Evolutionary conservation across 2,888 invertebrate genomes (phyloP).

Genomic region (Ornithoptera alexandrae): DNA sequence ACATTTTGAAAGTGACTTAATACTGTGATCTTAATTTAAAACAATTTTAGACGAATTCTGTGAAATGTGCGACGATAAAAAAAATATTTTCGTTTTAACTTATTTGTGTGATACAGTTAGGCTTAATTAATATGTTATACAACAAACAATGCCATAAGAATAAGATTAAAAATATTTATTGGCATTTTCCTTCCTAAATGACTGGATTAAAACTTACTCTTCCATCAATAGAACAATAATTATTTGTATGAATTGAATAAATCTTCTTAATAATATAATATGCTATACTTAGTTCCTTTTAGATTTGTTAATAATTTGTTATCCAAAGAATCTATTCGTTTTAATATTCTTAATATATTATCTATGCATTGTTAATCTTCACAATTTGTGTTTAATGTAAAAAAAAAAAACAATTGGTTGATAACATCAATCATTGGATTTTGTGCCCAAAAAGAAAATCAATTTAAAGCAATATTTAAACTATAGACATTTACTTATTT

Average conservation of each 20-base stretch:
- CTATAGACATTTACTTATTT: constrained; percentile 59
- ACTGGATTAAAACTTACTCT: constrained; percentile 43
- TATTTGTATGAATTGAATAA: constrained; percentile 44
- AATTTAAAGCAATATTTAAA: constrained; percentile 72
- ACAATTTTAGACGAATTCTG: constrained; percentile 75
- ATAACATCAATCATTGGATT: constrained; percentile 47
- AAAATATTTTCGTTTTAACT: constrained; percentile 60
- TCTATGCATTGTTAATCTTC: constrained; percentile 62
- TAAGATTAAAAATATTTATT: constrained; percentile 63
- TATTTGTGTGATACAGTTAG: constrained; percentile 75
- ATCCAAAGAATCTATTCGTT: constrained; percentile 74
- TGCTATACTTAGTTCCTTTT: constrained; percentile 75
- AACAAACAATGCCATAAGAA: constrained; percentile 66
- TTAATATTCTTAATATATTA: constrained; percentile 60
- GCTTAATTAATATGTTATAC: constrained; percentile 59
- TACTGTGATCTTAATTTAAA: constrained; percentile 80
- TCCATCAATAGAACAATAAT: constrained; percentile 43
- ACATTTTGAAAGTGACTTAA: constrained; percentile 76
- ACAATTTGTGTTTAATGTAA: constrained; percentile 60
- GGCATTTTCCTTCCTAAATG: constrained; percentile 65
- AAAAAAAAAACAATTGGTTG: constrained; percentile 56
- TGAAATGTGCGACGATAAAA: constrained; percentile 62
- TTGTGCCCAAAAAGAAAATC: constrained; percentile 54
- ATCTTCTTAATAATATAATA: constrained; percentile 46
- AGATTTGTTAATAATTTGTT: constrained; percentile 74